Percentiles rank a stretch among this genome's conserved stretches.
These are phyloP conservation scores for Pachyrhynchus sulphureomaculatus DNA, from an alignment of 1,140 invertebrate species.

Conservation along the genomic window DNA sequence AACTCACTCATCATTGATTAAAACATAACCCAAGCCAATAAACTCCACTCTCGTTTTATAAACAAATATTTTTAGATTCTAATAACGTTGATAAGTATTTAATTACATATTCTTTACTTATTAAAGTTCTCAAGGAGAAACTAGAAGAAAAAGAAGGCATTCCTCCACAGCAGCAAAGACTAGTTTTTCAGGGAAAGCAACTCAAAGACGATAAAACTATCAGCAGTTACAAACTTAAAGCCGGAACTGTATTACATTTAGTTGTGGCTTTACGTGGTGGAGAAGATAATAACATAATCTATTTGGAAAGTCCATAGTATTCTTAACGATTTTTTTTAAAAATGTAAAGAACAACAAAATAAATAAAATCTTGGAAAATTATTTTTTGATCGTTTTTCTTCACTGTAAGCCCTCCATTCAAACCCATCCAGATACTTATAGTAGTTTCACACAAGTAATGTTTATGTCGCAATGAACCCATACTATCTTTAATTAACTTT, in stretches of 20 bases:
- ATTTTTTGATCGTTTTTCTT: no score
- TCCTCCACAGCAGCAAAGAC: slow-evolving; percentile 43
- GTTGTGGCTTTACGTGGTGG: slow-evolving; percentile 44
- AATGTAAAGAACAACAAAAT: slow-evolving; percentile 11
- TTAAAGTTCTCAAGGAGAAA: slow-evolving; percentile 43
- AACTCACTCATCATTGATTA: no score
- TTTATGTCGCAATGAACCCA: no score
- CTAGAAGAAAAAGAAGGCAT: slow-evolving; percentile 46
- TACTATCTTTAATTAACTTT: no score
- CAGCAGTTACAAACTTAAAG: slow-evolving; percentile 42
- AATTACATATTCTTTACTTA: no score
- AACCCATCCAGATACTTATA: no score
- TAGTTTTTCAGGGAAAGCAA: slow-evolving; percentile 47
- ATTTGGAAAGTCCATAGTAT: slow-evolving; percentile 11
- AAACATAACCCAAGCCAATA: no score
- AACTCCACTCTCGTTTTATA: no score
- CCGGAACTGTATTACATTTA: slow-evolving; percentile 42
- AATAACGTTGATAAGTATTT: no score
- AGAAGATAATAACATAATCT: slow-evolving; percentile 16
- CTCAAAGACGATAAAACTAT: slow-evolving; percentile 44
- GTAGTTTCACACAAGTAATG: no score
- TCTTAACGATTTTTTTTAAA: neutral
- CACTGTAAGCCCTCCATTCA: no score
- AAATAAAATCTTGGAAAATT: neutral
- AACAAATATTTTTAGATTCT: no score